phyloP scores from a whole-genome alignment of 1,140 invertebrate species.

The Neelides sp. region DNA sequence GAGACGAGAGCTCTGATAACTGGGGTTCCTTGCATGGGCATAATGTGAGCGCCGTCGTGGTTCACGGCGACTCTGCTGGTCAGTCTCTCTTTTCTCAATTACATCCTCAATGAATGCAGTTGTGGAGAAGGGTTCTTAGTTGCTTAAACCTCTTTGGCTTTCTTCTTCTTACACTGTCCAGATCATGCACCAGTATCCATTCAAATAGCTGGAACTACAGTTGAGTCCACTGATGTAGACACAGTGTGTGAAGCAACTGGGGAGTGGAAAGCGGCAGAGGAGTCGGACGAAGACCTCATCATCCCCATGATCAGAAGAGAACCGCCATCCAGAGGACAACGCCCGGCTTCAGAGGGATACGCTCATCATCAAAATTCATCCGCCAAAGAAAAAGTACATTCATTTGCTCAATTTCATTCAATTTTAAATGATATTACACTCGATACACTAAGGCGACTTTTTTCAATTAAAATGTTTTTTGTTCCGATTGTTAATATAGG shows the following conservation, averaged over 20 bases:
- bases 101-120: too few species aligned
- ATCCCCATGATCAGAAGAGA: too few species aligned
- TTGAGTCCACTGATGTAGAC: constrained; percentile 36
- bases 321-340: background rate
- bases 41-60: constrained; percentile 25
- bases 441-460: background rate
- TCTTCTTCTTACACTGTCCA: background rate
- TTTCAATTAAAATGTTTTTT: constrained; percentile 1
- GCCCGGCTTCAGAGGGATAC: constrained; percentile 26
- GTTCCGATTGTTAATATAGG: constrained; percentile 5
- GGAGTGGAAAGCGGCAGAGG: constrained; percentile 15
- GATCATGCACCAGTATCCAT: constrained; percentile 33
- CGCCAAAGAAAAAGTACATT: constrained; percentile 5
- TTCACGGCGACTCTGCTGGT: background rate
- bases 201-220: constrained; percentile 36
- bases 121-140: too few species aligned
- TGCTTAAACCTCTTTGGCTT: too few species aligned
- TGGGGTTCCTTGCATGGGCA: constrained; percentile 1
- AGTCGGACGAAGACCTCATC: constrained; percentile 12
- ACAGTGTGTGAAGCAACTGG: constrained; percentile 25
- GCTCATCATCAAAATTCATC: constrained; percentile 14
- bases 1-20: constrained; percentile 44
- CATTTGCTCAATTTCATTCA: background rate
- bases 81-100: background rate
- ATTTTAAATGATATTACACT: constrained; percentile 5